phyloP scores from a whole-genome alignment of 2,113 vertebrate species.

The Rhodinocichla rosea region DNA sequence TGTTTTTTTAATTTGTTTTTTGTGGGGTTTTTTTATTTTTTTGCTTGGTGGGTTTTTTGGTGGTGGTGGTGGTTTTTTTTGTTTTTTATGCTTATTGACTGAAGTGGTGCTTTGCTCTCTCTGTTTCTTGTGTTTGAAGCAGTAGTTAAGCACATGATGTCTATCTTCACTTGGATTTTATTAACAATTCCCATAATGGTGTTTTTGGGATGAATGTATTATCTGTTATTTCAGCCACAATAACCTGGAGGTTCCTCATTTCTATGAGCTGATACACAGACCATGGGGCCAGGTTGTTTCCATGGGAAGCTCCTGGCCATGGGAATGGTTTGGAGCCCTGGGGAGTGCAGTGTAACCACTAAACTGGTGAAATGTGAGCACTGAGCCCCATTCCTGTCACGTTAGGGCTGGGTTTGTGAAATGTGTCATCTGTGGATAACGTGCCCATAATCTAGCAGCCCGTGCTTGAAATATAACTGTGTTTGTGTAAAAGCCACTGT shows the following conservation, averaged over 20 bases:
- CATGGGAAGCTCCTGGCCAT: neutral
- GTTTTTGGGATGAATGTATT: neutral
- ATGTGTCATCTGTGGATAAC: neutral
- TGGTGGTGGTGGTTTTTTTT: too few species aligned
- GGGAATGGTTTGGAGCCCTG: neutral
- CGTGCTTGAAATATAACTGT: neutral
- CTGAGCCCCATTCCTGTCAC: neutral
- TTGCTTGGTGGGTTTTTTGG: too few species aligned
- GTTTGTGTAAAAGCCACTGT: neutral
- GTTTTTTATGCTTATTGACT: neutral
- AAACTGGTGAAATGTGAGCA: neutral
- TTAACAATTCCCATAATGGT: neutral
- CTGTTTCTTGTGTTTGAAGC: neutral
- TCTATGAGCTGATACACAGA: rapidly evolving
- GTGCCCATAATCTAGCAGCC: neutral
- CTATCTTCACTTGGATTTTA: neutral
- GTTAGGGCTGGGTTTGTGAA: neutral
- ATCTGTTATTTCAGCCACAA: neutral
- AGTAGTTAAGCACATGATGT: neutral
- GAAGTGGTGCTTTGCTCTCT: neutral
- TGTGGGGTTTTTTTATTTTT: too few species aligned
- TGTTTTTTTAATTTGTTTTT: neutral
- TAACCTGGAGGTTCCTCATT: neutral
- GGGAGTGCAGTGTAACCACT: neutral
- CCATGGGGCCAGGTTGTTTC: rapidly evolving